Percentiles rank a stretch among this genome's conserved stretches.
Conservation (phyloP, 2,888 invertebrate species). For the Neoitamus cyanurus region DNA sequence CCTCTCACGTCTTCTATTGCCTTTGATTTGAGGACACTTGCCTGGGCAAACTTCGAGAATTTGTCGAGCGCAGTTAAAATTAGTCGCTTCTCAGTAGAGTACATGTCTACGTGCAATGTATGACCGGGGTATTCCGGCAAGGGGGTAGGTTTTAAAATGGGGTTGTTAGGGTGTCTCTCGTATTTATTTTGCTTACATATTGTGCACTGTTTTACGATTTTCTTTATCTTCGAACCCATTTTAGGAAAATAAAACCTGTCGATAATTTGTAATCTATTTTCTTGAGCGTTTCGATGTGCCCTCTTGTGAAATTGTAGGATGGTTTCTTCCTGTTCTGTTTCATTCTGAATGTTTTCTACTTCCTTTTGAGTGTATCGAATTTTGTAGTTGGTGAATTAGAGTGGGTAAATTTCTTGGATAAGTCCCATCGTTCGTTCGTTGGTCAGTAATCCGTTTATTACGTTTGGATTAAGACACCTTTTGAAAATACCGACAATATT, state of each 20-base stretch:
- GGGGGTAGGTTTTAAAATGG: too few relatives aligned
- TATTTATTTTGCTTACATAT: too few relatives aligned
- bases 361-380: conserved; percentile 12
- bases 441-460: neutral
- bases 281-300: neutral
- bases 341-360: neutral
- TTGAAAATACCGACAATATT: neutral
- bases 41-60: conserved; percentile 49
- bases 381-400: conserved; percentile 2
- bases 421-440: neutral
- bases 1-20: conserved; percentile 49
- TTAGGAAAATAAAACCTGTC: conserved; percentile 14
- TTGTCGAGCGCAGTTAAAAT: conserved; percentile 51
- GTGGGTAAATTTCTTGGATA: conserved; percentile 11
- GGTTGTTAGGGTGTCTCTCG: too few relatives aligned
- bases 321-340: conserved; percentile 9
- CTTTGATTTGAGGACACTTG: conserved; percentile 44
- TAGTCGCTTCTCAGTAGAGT: conserved; percentile 42
- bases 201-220: too few relatives aligned
- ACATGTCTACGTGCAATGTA: conserved; percentile 48
- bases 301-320: neutral
- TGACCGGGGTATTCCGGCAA: too few relatives aligned
- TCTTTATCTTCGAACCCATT: neutral
- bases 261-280: conserved; percentile 31
- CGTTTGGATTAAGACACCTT: neutral